phyloP scores from a whole-genome alignment of 2,113 vertebrate species.

The Sporophila hypoxantha region DNA sequence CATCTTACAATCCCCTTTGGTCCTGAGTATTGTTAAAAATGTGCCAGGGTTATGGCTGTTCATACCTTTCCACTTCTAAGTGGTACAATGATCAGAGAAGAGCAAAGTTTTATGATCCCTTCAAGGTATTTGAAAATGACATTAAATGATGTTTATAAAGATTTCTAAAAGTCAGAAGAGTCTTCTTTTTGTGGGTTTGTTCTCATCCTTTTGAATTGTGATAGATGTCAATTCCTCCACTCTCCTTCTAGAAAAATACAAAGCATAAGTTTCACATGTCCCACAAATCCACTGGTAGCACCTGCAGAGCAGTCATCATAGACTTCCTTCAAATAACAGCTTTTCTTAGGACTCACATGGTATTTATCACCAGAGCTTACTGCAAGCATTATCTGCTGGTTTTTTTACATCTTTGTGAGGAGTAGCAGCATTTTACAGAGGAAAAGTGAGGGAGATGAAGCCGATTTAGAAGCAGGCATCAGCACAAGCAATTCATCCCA shows the following conservation, averaged over 20 bases:
- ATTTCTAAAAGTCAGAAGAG: slow-evolving; percentile 54
- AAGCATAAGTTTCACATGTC: background rate
- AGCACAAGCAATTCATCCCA: background rate
- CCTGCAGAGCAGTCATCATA: background rate
- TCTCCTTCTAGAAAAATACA: background rate
- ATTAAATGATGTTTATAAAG: slow-evolving; percentile 41
- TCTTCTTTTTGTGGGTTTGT: slow-evolving; percentile 5
- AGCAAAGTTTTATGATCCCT: slow-evolving; percentile 60
- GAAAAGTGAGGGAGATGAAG: background rate
- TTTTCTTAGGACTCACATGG: background rate
- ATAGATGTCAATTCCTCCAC: background rate
- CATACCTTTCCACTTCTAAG: slow-evolving; percentile 18
- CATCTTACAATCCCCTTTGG: slow-evolving; percentile 35
- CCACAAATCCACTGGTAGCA: background rate
- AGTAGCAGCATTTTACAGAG: background rate
- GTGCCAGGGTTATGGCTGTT: slow-evolving; percentile 30
- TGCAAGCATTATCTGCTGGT: background rate
- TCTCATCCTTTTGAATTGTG: slow-evolving; percentile 26
- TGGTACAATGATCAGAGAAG: slow-evolving; percentile 44
- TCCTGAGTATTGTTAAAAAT: slow-evolving; percentile 22
- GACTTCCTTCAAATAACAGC: background rate
- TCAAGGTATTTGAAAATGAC: slow-evolving; percentile 58
- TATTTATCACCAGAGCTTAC: background rate
- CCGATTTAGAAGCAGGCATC: background rate
- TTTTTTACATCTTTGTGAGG: background rate